Evolutionary conservation across 2,797 vertebrate species (phyloP), one percentile per base, ranked within the genome.

Genomic region (Nasua narica): DNA sequence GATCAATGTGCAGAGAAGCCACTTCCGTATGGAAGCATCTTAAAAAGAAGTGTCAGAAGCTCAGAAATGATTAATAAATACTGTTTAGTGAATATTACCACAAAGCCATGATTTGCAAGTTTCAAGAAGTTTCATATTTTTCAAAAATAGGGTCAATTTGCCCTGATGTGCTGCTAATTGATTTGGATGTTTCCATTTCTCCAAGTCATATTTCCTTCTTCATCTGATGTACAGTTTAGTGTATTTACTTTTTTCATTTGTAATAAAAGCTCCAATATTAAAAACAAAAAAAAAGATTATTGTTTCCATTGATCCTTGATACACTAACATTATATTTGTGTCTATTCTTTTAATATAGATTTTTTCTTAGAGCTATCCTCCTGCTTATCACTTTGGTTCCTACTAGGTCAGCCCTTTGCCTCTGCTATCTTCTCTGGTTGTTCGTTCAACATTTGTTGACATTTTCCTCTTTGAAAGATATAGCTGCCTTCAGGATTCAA

Each of bases 261-360:
- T 84, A 97, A 86, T 91, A 96, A 97, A 91, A 29, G 1, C 93
- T 97, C 95, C 92, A 70, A 96, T 95, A 97, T 50, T 74, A 98
- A 76, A 93, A 90, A 70, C 10, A 92, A 90, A 93, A 77, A 79
- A 97, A 97, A 72, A 37, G 15, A 56, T 93, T 96, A 93, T 96
- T 97, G 93, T 98, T 98, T 98, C 77, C 96, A 98, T 56, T 98
- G 98, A 97, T 98, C 94, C 97, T 93, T 94, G 40, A 48, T 90
- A 79, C 62, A 96, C 92, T 88, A 70, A 43, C 77, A 98, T 97
- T 97, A 96, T 98, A 98, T 97, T 96, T 96, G 94, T 96, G 97
- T 72, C 82, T 88, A 65, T 70, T 92, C 25, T 96, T 94, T 93
- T 60, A 96, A 95, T 94, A 93, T 48, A 91, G 29, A 91, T 86